Percentiles rank a stretch among this genome's conserved stretches.
Conservation (phyloP, 1,140 invertebrate species). For the Aphis gossypii region DNA sequence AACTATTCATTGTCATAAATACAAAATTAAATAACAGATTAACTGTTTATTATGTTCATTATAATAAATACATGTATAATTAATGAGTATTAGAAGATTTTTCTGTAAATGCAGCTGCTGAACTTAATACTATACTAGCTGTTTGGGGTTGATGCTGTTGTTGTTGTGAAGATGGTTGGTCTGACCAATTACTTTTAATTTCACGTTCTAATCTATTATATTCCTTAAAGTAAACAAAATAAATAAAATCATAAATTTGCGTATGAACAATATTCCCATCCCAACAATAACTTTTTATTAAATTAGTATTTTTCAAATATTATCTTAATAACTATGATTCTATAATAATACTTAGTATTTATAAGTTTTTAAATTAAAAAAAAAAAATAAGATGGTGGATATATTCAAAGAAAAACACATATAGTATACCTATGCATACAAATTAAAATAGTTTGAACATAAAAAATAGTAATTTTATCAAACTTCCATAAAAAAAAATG, state of each 20-base stretch:
- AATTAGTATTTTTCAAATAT: too few relatives aligned
- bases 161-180: not conserved
- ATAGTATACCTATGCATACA: too few relatives aligned
- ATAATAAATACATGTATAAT: not conserved
- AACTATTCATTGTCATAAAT: not conserved
- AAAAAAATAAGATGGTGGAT: not conserved
- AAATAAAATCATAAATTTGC: not conserved
- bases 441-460: not conserved
- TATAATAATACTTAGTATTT: too few relatives aligned
- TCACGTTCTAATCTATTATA: slow-evolving; percentile 34
- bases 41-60: not conserved
- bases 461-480: too few relatives aligned
- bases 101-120: not conserved
- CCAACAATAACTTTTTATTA: too few relatives aligned
- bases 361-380: too few relatives aligned
- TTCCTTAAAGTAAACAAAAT: not conserved
- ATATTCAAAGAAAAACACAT: not conserved
- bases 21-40: not conserved
- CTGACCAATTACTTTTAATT: slow-evolving; percentile 18
- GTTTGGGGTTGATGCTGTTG: not conserved
- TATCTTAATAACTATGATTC: too few relatives aligned
- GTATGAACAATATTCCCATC: not conserved
- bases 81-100: slow-evolving; percentile 3
- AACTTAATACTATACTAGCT: not conserved
- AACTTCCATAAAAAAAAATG: too few relatives aligned